Conservation (phyloP, 2,888 invertebrate genomes). For the Caenorhabditis sp. region DNA sequence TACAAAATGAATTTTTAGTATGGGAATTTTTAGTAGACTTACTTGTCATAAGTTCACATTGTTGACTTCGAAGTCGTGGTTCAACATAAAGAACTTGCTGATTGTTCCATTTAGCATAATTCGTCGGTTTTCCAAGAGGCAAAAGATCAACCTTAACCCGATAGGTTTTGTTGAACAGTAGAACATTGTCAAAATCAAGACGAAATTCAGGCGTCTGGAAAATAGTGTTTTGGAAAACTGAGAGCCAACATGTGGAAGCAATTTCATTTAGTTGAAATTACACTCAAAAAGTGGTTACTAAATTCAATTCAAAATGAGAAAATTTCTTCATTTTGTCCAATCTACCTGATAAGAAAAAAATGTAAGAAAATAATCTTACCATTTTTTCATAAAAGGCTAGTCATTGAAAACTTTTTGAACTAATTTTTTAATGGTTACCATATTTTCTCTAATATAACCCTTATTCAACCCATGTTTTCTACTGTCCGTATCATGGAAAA, state of each 20-base stretch:
- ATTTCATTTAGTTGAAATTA: no score
- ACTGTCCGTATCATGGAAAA: no score
- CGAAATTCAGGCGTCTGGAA: conserved; percentile 19
- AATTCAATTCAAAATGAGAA: no score
- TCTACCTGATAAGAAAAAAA: no score
- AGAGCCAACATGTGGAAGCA: not conserved
- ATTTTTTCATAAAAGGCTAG: no score
- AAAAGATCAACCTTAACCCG: conserved; percentile 25
- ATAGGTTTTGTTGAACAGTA: conserved; percentile 25
- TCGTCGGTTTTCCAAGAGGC: conserved; percentile 24
- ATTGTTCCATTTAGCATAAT: not conserved
- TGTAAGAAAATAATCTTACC: no score
- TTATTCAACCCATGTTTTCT: no score
- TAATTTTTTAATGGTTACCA: no score
- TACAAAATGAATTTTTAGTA: conserved; percentile 10
- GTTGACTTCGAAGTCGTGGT: not conserved
- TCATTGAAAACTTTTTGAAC: no score
- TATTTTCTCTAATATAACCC: no score
- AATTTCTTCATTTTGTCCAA: no score
- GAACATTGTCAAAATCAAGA: conserved; percentile 22
- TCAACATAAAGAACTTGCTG: not conserved
- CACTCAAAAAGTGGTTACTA: no score
- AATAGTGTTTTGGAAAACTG: not conserved
- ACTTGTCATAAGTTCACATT: not conserved
- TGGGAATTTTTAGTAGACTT: not conserved